These are phyloP conservation scores for Polyommatus icarus DNA, from an alignment of 2,888 invertebrate genomes.

Conservation along the genomic window DNA sequence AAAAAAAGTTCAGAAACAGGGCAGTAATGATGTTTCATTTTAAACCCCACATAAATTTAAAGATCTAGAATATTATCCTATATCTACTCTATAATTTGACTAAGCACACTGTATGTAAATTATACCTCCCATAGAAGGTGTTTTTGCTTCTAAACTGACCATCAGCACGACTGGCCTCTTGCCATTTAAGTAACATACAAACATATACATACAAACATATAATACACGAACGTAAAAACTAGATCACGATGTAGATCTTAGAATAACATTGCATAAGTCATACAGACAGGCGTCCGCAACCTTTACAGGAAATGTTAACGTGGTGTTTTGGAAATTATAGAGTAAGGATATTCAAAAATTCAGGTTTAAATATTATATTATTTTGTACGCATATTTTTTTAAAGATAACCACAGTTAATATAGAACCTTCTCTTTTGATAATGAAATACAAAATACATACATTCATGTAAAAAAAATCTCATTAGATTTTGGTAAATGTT, in stretches of 20 bases:
- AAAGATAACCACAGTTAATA: too few species aligned
- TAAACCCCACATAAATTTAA: background rate
- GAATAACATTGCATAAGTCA: constrained; percentile 9
- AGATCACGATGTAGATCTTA: background rate
- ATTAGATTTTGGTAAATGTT: too few species aligned
- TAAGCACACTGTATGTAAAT: background rate
- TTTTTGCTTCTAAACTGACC: constrained; percentile 11
- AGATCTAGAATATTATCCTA: background rate
- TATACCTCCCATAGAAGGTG: constrained; percentile 8
- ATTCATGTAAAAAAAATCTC: too few species aligned
- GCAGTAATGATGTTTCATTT: too few species aligned
- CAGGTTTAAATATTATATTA: background rate
- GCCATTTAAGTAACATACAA: background rate
- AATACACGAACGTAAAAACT: background rate
- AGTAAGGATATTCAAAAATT: background rate
- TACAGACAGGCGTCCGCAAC: constrained; percentile 1
- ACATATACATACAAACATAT: background rate
- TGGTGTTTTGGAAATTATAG: background rate
- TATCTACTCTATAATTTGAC: background rate
- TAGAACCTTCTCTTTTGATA: too few species aligned
- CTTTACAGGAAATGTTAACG: background rate
- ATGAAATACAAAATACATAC: too few species aligned
- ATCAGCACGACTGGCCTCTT: constrained; percentile 13
- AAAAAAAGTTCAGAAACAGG: too few species aligned
- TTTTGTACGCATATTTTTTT: too few species aligned